Evolutionary conservation across 92 coral and sea anemone species (phyloP), one percentile per base, ranked within the genome.

Genomic region (Epizoanthus rinbou): DNA sequence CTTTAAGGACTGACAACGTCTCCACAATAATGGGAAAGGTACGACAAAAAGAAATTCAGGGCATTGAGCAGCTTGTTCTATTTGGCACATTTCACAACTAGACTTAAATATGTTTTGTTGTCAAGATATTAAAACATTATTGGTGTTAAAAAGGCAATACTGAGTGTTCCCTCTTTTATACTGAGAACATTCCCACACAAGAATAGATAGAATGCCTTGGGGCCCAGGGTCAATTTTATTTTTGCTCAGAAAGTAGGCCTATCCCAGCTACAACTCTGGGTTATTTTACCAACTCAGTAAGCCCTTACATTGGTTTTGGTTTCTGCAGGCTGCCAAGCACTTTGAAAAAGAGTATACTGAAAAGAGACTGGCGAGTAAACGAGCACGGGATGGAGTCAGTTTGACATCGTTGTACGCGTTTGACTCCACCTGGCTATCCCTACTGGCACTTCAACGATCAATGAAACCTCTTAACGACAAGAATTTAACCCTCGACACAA

Each of bases 11-110:
- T 28, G 97, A 97, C 68, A 68, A 50, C 43, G 43, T 75, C 14
- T 74, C 71, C 17, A 91, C 99, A 2, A 85, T 79, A 25, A 90
- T 97, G 6, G 98, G 98, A 31, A n/a, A 92, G 95, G 99, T 97
- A 87, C 85, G 90, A 18, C 17, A 11, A 13, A 5, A 19, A 33
- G 4, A 19, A 19, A 58, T 18, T 39, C n/a, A n/a, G 17, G 43
- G 15, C 16, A 5, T 53, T 63, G 21, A 8, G 10, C 16, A 57
- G 14, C 3, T 25, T 21, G 53, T 47, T 47, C 53, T 10, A 47
- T 8, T 47, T 47, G 5, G 53, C 53, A 6, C 8, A 8, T 41
- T 41, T 41, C 47, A 43, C 50, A 43, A 43, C 5, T 37, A 37
- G 43, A 37, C 43, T 37, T 37, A 3, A 37, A 37, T 37, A 3